Evolutionary conservation across 2,113 vertebrate species (phyloP), one percentile per base, ranked within the genome.

Genomic region (Onychostruthus taczanowskii): DNA sequence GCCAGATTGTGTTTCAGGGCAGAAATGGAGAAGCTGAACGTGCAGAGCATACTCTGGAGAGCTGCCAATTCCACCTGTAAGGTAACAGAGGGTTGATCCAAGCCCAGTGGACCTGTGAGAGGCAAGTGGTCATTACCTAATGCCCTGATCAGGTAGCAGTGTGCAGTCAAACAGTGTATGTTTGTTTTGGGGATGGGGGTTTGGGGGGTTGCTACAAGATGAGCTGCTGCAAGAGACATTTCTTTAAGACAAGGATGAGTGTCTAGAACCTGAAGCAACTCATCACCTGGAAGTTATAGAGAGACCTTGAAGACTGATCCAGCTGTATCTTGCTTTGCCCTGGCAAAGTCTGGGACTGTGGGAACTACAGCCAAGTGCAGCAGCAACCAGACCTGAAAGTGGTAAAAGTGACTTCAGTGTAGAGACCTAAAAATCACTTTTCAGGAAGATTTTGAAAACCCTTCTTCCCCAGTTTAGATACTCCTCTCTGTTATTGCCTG

Each of bases 291-390:
- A 94, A 53, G n/a, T 10, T 49, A 17, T 28, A 39, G 49, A 52
- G 22, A 56, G 1, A 43, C 28, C 9, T 16, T 73, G 31, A 76
- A 78, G 49, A 76, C 44, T 18, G 11, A 26, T 37, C 43, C 16
- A 46, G 4, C 22, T 64, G 30, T 66, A 20, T 7, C 26, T 82
- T 68, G 13, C 33, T 82, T 84, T 67, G 26, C 33, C 28, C 41
- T 1, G 0, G n/a, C 0, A 0, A 63, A 43, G 15, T 31, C 44
- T 85, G 35, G 12, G 17, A 9, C 16, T 59, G 19, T 17, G 19
- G 27, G 19, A 82, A 28, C 44, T 59, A 61, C 21, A 81, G 16
- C 23, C 30, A 73, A 49, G 53, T 27, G 22, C 63, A 20, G 13
- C 47, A 39, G 11, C 13, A 74, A 31, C 17, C 18, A 55, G 13